Evolutionary conservation across 2,797 vertebrate species (phyloP).

Genomic region (Pelobates cultripes): DNA sequence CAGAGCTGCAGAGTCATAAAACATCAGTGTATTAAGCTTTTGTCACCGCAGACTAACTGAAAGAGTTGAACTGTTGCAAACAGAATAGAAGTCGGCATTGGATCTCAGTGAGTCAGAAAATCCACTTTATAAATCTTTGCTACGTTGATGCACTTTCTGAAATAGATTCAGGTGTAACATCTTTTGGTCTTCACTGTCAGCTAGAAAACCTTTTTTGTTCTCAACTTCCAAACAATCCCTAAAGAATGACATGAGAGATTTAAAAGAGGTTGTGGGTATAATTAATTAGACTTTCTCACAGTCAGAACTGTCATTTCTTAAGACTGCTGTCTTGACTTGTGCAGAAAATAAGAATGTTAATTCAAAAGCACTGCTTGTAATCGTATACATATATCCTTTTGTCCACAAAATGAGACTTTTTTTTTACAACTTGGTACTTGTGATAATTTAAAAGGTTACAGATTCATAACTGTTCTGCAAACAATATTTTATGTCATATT

Average conservation of each 20-base stretch:
- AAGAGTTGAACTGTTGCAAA: constrained; percentile 27
- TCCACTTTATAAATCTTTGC: constrained; percentile 17
- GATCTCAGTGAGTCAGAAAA: constrained; percentile 58
- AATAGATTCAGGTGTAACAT: constrained; percentile 31
- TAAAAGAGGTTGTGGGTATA: constrained; percentile 46
- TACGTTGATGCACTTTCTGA: constrained; percentile 25
- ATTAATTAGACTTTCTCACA: constrained; percentile 64
- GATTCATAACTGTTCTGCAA: too few species aligned
- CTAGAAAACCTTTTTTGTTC: constrained; percentile 26
- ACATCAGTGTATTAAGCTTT: not conserved
- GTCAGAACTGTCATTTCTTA: constrained; percentile 58
- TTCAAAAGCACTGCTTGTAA: not conserved
- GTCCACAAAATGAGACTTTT: not conserved
- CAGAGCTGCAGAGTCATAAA: constrained; percentile 21
- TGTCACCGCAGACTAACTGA: not conserved
- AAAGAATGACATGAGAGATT: constrained; percentile 49
- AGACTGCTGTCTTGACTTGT: constrained; percentile 29
- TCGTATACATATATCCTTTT: not conserved
- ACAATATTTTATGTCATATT: too few species aligned
- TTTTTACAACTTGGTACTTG: not conserved
- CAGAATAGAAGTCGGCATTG: constrained; percentile 32
- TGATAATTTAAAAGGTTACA: too few species aligned
- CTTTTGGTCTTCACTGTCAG: constrained; percentile 31
- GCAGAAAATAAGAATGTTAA: not conserved
- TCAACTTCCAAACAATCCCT: constrained; percentile 38